These are phyloP conservation scores for Trichopria drosophilae DNA, from an alignment of 2,888 invertebrate species.

Conservation along the genomic window DNA sequence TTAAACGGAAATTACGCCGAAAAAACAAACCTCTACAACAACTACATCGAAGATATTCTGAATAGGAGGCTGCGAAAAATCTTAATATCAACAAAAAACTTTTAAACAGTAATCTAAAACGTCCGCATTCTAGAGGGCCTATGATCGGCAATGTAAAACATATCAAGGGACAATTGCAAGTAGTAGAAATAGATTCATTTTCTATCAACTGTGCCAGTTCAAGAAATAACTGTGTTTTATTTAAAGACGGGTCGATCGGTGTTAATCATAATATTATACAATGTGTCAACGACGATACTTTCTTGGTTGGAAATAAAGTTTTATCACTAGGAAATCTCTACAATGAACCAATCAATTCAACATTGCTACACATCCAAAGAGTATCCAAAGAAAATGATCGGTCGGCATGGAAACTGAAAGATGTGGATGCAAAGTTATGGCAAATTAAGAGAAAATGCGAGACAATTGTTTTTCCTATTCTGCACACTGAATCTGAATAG, in stretches of 20 bases:
- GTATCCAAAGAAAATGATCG: not conserved
- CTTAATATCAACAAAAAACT: too few relatives aligned
- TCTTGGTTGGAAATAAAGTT: constrained; percentile 10
- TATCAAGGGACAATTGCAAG: constrained; percentile 8
- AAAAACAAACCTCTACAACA: constrained; percentile 30
- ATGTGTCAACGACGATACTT: not conserved
- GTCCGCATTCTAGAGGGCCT: constrained; percentile 9
- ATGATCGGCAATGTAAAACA: not conserved
- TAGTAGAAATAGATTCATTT: constrained; percentile 4
- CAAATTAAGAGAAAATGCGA: not conserved
- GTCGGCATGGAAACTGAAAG: not conserved
- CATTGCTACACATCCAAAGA: constrained; percentile 1
- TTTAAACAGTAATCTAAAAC: too few relatives aligned
- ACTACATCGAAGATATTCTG: constrained; percentile 12
- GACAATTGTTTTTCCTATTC: not conserved
- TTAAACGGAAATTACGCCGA: constrained; percentile 32
- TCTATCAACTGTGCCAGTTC: constrained; percentile 10
- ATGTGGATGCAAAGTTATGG: constrained; percentile 4
- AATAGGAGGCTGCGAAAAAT: too few relatives aligned
- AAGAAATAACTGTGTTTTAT: constrained; percentile 13
- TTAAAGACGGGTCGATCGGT: constrained; percentile 6
- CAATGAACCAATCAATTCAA: constrained; percentile 7
- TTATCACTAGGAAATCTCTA: constrained; percentile 1
- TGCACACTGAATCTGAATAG: not conserved
- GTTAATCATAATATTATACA: constrained; percentile 8